These are phyloP conservation scores for Heliconius ethilla DNA, from an alignment of 2,888 invertebrate species.

Conservation along the genomic window DNA sequence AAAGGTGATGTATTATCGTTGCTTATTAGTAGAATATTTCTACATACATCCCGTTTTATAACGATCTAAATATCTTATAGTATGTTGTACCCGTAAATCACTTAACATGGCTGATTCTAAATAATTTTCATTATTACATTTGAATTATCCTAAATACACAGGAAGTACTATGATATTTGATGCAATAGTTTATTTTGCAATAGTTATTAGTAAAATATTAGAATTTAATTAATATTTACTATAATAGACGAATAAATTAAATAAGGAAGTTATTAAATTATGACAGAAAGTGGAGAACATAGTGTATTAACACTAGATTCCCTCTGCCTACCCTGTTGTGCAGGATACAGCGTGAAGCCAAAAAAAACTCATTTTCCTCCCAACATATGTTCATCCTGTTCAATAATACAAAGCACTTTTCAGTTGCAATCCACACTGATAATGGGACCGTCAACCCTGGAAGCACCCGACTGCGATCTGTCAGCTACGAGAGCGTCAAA, in stretches of 20 bases:
- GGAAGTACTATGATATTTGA: neutral
- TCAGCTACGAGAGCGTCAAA: slow-evolving; percentile 75
- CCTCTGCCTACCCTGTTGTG: too few relatives aligned
- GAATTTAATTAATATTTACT: neutral
- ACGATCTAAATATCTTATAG: neutral
- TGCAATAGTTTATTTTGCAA: too few relatives aligned
- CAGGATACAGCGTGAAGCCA: too few relatives aligned
- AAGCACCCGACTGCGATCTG: slow-evolving; percentile 74
- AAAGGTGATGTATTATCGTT: slow-evolving; percentile 43
- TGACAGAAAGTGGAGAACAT: too few relatives aligned
- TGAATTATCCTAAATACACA: neutral
- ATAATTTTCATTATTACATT: neutral
- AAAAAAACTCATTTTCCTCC: neutral
- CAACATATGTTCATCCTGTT: neutral
- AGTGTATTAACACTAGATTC: too few relatives aligned
- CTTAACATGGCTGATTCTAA: neutral
- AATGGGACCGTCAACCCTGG: slow-evolving; percentile 69
- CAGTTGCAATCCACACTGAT: slow-evolving; percentile 53
- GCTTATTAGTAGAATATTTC: slow-evolving; percentile 24
- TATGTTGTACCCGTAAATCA: neutral
- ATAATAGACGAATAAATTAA: too few relatives aligned
- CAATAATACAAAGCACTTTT: slow-evolving; percentile 17
- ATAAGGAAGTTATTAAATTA: too few relatives aligned
- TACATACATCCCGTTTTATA: neutral
- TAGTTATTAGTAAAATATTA: neutral